Evolutionary conservation across 2,888 invertebrate species (phyloP).

Genomic region (Cheilosia vernalis): DNA sequence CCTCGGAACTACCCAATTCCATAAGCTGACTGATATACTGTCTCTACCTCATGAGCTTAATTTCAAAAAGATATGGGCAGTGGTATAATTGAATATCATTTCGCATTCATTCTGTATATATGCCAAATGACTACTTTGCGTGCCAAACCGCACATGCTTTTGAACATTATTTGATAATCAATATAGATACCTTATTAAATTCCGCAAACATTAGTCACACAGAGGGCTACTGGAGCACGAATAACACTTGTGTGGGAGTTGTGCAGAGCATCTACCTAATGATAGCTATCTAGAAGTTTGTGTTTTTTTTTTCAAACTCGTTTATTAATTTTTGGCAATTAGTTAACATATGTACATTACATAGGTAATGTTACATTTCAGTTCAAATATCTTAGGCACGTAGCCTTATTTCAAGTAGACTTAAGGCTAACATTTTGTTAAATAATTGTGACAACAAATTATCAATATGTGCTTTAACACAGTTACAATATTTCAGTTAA

Average conservation of each 20-base stretch:
- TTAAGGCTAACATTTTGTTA: too few relatives aligned
- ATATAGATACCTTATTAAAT: slow-evolving; percentile 14
- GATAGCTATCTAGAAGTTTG: background rate
- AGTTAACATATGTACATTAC: too few relatives aligned
- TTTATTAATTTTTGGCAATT: too few relatives aligned
- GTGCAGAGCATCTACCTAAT: background rate
- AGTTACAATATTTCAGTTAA: too few relatives aligned
- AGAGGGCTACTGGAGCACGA: background rate
- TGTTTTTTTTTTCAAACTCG: too few relatives aligned
- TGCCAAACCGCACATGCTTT: slow-evolving; percentile 84
- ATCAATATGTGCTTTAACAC: too few relatives aligned
- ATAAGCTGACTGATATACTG: too few relatives aligned
- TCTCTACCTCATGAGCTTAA: slow-evolving; percentile 12
- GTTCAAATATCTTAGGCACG: too few relatives aligned
- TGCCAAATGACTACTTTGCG: slow-evolving; percentile 30
- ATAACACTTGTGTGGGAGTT: slow-evolving; percentile 2
- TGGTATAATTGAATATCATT: slow-evolving; percentile 34
- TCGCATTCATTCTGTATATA: background rate
- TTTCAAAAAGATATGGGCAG: slow-evolving; percentile 23
- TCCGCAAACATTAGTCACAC: slow-evolving; percentile 10
- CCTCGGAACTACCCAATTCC: too few relatives aligned
- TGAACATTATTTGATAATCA: slow-evolving; percentile 17
- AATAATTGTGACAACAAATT: too few relatives aligned
- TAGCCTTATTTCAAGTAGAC: too few relatives aligned
- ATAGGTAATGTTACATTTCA: too few relatives aligned